Evolutionary conservation across 2,888 invertebrate species (phyloP), one percentile per base, ranked within the genome.

Genomic region (Neoaliturus tenellus): DNA sequence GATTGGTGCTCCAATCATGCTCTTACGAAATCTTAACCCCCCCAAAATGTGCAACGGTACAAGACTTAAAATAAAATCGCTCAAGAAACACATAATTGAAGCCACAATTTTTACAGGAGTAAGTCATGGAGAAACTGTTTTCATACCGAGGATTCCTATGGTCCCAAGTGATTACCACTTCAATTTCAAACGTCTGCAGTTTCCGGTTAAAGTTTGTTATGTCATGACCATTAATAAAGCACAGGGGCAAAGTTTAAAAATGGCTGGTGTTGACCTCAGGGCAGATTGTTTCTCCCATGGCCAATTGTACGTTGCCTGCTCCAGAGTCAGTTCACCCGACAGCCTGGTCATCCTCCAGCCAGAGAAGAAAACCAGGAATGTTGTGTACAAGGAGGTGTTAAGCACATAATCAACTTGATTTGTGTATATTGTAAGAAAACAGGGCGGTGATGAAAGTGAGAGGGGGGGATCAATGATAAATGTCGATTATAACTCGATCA

Each of bases 161-260:
- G 85, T 85, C 10, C 83, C 86, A 33, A 17, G 51, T 2, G 85
- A 87, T 39, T 67, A 86, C 5, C 87, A 86, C 0, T 86, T 89
- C 58, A 44, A 82, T 8, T 84, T 89, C 28, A 86, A 83, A 67
- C 78, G 88, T 39, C 69, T 86, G 5, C 88, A 89, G 83, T 89
- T 89, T 85, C 88, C 88, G 0, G 41, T 90, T 0, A 86, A 86
- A 25, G 48, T 88, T 1, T 88, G 88, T 17, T 90, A 87, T 86
- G 88, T 87, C 8, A 85, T 86, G 85, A 83, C 86, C 1, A 86
- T 86, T n/a, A 86, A 87, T 80, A 86, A 90, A 82, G 86, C 89
- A 2, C 89, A 89, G 81, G 89, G 89, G 0, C 89, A 89, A 75
- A 85, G 86, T 12, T 84, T 88, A 20, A 86, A 88, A 23, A 80